phyloP scores from a whole-genome alignment of 2,888 invertebrate species.

The Melanargia galathea region DNA sequence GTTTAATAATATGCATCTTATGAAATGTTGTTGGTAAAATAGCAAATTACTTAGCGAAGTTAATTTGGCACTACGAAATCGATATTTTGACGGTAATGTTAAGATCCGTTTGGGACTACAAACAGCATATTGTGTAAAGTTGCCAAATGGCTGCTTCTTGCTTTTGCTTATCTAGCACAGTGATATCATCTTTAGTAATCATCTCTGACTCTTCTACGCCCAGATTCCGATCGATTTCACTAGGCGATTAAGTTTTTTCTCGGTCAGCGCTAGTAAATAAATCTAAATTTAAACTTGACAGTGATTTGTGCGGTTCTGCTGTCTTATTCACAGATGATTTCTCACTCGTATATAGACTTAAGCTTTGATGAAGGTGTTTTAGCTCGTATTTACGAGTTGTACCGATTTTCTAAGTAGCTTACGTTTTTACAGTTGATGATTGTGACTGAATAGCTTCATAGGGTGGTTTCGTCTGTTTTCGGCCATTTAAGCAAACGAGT shows the following conservation, averaged over 20 bases:
- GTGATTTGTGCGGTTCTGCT: not conserved
- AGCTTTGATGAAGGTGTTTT: not conserved
- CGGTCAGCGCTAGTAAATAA: constrained; percentile 10
- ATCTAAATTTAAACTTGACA: constrained; percentile 12
- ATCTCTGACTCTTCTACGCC: not conserved
- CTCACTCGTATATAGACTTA: not conserved
- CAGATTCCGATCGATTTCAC: constrained; percentile 20
- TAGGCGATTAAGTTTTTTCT: not conserved
- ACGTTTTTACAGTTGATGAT: too few relatives aligned
- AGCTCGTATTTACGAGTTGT: not conserved
- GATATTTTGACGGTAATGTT: too few relatives aligned
- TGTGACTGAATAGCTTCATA: too few relatives aligned
- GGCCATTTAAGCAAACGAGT: too few relatives aligned
- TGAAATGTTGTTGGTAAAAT: too few relatives aligned
- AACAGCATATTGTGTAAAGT: not conserved
- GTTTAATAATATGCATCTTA: too few relatives aligned
- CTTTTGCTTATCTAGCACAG: not conserved
- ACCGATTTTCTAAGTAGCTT: not conserved
- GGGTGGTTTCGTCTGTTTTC: too few relatives aligned
- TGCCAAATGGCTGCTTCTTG: not conserved
- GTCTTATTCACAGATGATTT: constrained; percentile 5
- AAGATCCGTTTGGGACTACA: too few relatives aligned
- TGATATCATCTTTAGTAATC: not conserved
- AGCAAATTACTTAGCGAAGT: too few relatives aligned
- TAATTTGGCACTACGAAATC: too few relatives aligned